Conservation (phyloP, 1,140 invertebrate species). For the Zophobas morio region DNA sequence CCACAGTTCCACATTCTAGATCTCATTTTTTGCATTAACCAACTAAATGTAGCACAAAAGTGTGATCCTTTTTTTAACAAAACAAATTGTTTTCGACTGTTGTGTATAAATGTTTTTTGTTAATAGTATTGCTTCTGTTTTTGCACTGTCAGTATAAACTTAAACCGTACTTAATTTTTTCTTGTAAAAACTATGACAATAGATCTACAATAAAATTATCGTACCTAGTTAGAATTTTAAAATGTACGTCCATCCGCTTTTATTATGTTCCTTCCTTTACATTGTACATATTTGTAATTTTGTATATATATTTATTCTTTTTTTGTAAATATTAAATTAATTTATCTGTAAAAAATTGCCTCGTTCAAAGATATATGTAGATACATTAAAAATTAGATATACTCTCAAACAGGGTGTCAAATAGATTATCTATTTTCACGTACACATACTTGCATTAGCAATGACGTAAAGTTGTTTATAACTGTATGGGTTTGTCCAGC, state of each 20-base stretch:
- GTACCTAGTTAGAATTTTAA: conserved; percentile 15
- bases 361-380: no score
- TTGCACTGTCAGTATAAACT: no score
- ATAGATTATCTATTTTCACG: background rate
- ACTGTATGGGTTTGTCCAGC: conserved; percentile 27
- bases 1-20: no score
- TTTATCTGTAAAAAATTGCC: no score
- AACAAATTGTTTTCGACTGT: no score
- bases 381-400: background rate
- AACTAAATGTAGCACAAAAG: no score
- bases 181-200: conserved; percentile 20
- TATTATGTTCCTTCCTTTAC: background rate
- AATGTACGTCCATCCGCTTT: conserved; percentile 8
- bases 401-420: conserved; percentile 29
- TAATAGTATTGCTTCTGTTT: no score
- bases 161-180: background rate
- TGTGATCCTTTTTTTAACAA: no score
- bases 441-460: background rate
- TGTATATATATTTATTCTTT: conserved; percentile 11
- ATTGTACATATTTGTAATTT: background rate
- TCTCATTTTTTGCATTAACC: no score
- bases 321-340: no score
- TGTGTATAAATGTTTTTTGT: no score
- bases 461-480: background rate
- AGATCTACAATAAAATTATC: conserved; percentile 23